phyloP scores from a whole-genome alignment of 2,113 vertebrate genomes.

The Elephas maximus region DNA sequence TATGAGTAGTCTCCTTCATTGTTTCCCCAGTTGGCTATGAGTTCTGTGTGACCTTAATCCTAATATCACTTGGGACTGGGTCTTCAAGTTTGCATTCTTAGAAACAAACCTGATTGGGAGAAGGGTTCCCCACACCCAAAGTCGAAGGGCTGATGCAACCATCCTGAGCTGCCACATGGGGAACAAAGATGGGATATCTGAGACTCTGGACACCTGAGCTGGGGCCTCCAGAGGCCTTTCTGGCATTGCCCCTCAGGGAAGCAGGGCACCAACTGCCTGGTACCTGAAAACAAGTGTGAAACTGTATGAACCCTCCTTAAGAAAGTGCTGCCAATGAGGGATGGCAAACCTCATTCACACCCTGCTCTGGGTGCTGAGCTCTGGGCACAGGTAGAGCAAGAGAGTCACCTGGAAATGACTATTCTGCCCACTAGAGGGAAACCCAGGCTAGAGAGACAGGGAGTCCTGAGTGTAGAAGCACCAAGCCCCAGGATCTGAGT shows the following conservation, averaged over 20 bases:
- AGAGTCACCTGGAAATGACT: conserved; percentile 71
- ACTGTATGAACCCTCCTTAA: neutral
- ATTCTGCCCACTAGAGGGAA: conserved; percentile 84
- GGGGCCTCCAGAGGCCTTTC: neutral
- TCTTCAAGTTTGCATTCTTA: neutral
- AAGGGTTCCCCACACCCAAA: neutral
- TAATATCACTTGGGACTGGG: neutral
- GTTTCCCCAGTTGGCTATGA: neutral
- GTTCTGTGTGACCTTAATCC: neutral
- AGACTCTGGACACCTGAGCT: neutral
- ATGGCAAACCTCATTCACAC: neutral
- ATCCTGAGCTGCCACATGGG: neutral
- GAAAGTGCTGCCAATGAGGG: neutral
- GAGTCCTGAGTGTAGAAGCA: neutral
- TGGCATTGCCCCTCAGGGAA: neutral
- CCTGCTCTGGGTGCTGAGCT: neutral
- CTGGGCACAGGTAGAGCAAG: conserved; percentile 30
- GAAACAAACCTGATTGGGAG: neutral
- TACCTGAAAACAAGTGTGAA: neutral
- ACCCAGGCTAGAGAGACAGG: conserved; percentile 69
- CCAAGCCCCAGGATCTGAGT: neutral
- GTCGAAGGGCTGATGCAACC: neutral
- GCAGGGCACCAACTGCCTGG: neutral
- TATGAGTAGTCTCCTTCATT: neutral
- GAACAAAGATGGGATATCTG: neutral